phyloP scores from a whole-genome alignment of 2,797 vertebrate species.

The Arremon aurantiirostris region DNA sequence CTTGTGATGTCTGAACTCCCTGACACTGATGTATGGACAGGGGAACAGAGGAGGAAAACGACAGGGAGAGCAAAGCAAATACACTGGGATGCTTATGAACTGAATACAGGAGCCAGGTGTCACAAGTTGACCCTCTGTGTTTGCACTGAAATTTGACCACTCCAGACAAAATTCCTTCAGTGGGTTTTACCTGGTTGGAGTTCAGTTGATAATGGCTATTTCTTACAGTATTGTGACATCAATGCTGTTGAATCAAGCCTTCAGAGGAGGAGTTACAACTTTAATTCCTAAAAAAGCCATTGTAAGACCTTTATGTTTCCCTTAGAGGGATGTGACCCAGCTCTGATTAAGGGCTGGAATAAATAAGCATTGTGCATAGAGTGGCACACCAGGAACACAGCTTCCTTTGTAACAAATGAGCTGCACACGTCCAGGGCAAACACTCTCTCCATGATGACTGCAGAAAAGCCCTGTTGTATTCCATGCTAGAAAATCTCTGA shows the following conservation, averaged over 20 bases:
- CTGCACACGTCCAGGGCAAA: neutral
- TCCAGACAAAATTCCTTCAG: neutral
- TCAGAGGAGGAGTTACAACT: neutral
- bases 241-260: neutral
- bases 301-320: neutral
- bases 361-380: neutral
- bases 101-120: constrained; percentile 37
- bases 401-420: neutral
- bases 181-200: neutral
- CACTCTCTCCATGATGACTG: fast-evolving
- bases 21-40: constrained; percentile 59
- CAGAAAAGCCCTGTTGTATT: neutral
- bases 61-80: constrained; percentile 56
- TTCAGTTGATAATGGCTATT: neutral
- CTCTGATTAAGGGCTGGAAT: constrained; percentile 2
- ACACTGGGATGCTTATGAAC: constrained; percentile 36
- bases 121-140: constrained; percentile 52
- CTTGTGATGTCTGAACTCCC: constrained; percentile 66
- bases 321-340: neutral
- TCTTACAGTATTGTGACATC: neutral
- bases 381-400: neutral
- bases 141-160: constrained; percentile 11
- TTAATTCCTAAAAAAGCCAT: neutral
- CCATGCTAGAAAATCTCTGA: neutral
- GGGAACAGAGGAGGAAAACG: constrained; percentile 62